Base-by-base conservation (phyloP, 2,113 vertebrate species). In the Glaucomys volans region DNA sequence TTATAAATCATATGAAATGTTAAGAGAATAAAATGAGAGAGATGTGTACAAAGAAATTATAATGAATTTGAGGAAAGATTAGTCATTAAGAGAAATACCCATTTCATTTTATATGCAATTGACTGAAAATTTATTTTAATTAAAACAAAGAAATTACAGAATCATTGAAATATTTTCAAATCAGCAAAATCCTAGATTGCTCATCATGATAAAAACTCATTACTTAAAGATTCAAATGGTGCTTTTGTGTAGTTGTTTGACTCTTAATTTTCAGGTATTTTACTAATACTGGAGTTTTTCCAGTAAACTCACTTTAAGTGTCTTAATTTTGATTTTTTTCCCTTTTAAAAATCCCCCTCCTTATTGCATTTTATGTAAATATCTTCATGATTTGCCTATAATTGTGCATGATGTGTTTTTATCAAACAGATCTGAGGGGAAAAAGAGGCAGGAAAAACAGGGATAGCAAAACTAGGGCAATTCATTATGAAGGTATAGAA, bases 1-100 rank as follows among this genome's bases (percentile, higher is more conserved):
- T 64, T 17, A 87, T 79, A 83, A 96, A 90, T 87, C 28, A 85
- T 14, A 80, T 80, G 40, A 96, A 96, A 94, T 35, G 37, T 66
- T 96, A 82, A 94, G 69, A 57, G 6, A 94, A 4, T 8, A 67
- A 91, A 81, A 59, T 82, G 28, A 83, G 26, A 72, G 54, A 72
- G 47, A 87, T 72, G 10, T 72, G 3, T 67, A 40, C 16, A 82
- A 11, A 72, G 13, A 90, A 18, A 67, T 66, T 69, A 40, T 74
- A 32, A 77, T 37, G 6, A 82, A 69, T 35, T 14, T 2, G 8
- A 50, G 28, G 62, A 42, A 26, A 59, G 17, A 1, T 3, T 4
- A 47, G 18, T 18, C 35, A 86, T 57, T 71, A 82, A 71, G 30
- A 69, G 69, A 95, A 54, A 18, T 81, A 94, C 66, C 47, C 4